Percentiles rank a stretch among this genome's conserved stretches.
phyloP scores from a whole-genome alignment of 2,888 invertebrate species.

The Lacanobia oleracea region DNA sequence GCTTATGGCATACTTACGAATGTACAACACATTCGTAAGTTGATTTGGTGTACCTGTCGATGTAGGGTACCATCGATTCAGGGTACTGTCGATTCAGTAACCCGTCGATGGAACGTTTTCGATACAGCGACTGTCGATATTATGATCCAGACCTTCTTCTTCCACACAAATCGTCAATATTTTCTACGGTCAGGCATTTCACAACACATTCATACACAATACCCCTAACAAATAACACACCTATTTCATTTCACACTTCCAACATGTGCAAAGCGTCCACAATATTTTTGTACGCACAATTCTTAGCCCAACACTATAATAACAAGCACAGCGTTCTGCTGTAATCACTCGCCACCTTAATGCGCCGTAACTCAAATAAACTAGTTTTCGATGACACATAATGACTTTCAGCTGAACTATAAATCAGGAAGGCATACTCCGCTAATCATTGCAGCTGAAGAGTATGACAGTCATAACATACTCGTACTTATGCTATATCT shows the following conservation, averaged over 20 bases:
- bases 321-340: constrained; percentile 39
- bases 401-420: constrained; percentile 39
- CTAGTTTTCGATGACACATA: constrained; percentile 47
- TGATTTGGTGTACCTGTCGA: too few species aligned
- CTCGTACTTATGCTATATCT: neutral
- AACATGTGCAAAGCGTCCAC: constrained; percentile 31
- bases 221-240: neutral
- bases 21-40: too few species aligned
- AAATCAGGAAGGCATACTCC: constrained; percentile 31
- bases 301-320: constrained; percentile 28
- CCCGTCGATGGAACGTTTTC: too few species aligned
- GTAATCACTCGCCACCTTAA: constrained; percentile 44
- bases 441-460: constrained; percentile 25
- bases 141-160: too few species aligned
- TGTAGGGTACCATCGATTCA: too few species aligned
- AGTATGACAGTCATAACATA: neutral
- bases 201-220: neutral
- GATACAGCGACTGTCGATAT: too few species aligned
- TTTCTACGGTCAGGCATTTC: neutral
- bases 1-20: too few species aligned
- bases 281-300: constrained; percentile 33
- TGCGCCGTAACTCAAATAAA: constrained; percentile 46
- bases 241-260: constrained; percentile 10
- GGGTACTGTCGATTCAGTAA: too few species aligned
- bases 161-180: neutral